These are phyloP conservation scores for Philopotamus ludificatus DNA, from an alignment of 1,140 invertebrate genomes.

Conservation along the genomic window DNA sequence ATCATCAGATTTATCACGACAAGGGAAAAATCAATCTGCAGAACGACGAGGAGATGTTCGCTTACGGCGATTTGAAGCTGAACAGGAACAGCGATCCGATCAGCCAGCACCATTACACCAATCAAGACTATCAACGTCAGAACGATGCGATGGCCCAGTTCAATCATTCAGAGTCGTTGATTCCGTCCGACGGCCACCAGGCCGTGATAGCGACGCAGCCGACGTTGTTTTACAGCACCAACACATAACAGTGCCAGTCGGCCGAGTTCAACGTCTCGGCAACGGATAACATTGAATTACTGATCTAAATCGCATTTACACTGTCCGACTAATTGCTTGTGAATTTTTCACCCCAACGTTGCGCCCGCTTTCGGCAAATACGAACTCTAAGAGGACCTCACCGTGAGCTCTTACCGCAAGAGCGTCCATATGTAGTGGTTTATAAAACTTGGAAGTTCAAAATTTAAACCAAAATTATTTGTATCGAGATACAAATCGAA, in stretches of 20 bases:
- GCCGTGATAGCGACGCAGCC: slow-evolving; percentile 33
- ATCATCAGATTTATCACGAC: slow-evolving; percentile 29
- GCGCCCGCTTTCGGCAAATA: no score
- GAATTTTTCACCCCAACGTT: no score
- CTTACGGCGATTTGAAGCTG: slow-evolving; percentile 8
- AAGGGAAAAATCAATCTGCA: slow-evolving; percentile 26
- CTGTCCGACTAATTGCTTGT: neutral
- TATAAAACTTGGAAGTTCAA: neutral
- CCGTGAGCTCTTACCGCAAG: neutral
- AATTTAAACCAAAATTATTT: neutral
- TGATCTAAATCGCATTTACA: slow-evolving; percentile 28
- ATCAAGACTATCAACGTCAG: slow-evolving; percentile 17
- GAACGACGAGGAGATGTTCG: slow-evolving; percentile 17
- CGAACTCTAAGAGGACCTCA: neutral
- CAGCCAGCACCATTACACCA: slow-evolving; percentile 27
- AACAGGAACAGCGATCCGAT: slow-evolving; percentile 36
- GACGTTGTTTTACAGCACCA: slow-evolving; percentile 33
- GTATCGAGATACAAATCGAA: no score
- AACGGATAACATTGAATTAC: slow-evolving; percentile 26
- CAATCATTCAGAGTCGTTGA: slow-evolving; percentile 17
- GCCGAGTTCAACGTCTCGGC: slow-evolving; percentile 28
- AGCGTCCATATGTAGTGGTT: neutral
- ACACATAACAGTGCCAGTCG: slow-evolving; percentile 34
- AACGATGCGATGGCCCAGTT: slow-evolving; percentile 18
- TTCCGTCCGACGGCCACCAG: slow-evolving; percentile 30